Conservation (phyloP, 2,888 invertebrate genomes). For the Lapara coniferarum region DNA sequence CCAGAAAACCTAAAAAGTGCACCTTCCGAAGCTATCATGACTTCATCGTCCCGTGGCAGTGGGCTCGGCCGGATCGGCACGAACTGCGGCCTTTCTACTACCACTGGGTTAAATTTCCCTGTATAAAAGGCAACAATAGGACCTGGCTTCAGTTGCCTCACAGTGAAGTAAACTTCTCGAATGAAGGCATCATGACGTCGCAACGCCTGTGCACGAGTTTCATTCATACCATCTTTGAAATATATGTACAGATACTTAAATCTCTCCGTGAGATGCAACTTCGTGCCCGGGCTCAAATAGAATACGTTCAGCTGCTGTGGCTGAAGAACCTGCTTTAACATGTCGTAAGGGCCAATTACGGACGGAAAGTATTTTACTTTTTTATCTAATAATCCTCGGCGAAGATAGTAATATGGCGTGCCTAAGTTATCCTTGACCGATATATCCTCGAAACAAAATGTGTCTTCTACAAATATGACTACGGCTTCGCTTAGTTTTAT, state of each 20-base stretch:
- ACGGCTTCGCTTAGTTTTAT: slow-evolving; percentile 47
- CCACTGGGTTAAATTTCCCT: slow-evolving; percentile 59
- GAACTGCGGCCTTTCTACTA: slow-evolving; percentile 38
- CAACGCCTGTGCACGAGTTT: slow-evolving; percentile 45
- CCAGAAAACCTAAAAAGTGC: slow-evolving; percentile 60
- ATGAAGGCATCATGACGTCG: slow-evolving; percentile 62
- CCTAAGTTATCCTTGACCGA: slow-evolving; percentile 54
- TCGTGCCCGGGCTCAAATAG: slow-evolving; percentile 41
- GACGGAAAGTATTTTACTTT: slow-evolving; percentile 59
- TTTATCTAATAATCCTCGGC: slow-evolving; percentile 40
- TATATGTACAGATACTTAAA: slow-evolving; percentile 59
- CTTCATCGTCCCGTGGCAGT: slow-evolving; percentile 38
- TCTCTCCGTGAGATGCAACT: slow-evolving; percentile 45
- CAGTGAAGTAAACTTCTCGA: slow-evolving; percentile 47
- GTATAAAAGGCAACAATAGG: slow-evolving; percentile 65
- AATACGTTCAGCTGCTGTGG: slow-evolving; percentile 47
- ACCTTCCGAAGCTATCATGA: slow-evolving; percentile 49
- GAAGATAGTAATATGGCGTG: slow-evolving; percentile 53
- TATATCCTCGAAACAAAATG: slow-evolving; percentile 61
- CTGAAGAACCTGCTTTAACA: slow-evolving; percentile 47
- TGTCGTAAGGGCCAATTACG: slow-evolving; percentile 53
- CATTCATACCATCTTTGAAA: slow-evolving; percentile 53
- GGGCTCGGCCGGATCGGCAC: slow-evolving; percentile 33
- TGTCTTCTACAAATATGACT: slow-evolving; percentile 62
- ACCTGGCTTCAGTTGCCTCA: slow-evolving; percentile 44